Evolutionary conservation across 2,797 vertebrate genomes (phyloP).

Genomic region (Hybognathus amarus): DNA sequence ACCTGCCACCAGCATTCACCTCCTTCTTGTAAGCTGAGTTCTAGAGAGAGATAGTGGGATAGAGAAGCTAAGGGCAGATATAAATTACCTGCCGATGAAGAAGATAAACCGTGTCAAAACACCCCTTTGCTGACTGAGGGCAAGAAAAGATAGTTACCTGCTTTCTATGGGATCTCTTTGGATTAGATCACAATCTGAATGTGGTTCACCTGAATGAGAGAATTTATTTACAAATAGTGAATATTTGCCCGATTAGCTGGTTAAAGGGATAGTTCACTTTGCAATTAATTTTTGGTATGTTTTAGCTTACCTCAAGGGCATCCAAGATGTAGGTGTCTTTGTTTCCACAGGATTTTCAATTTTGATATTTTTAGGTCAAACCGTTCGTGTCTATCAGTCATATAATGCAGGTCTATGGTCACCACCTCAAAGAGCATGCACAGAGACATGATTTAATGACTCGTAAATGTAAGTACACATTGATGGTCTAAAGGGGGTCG

Average conservation of each 20-base stretch:
- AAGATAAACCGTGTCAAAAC: constrained; percentile 86
- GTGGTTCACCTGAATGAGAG: constrained; percentile 76
- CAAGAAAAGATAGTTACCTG: constrained; percentile 72
- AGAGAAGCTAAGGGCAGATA: constrained; percentile 79
- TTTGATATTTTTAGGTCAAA: no score
- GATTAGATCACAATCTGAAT: constrained; percentile 80
- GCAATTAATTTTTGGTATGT: no score
- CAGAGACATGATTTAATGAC: no score
- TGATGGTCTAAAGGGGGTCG: no score
- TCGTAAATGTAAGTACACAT: no score
- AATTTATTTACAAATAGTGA: constrained; percentile 65
- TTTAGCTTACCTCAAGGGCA: no score
- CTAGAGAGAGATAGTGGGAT: constrained; percentile 77
- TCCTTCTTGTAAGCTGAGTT: constrained; percentile 79
- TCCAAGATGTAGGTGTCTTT: no score
- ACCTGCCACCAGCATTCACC: constrained; percentile 79
- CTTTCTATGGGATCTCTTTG: constrained; percentile 76
- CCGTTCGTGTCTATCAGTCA: no score
- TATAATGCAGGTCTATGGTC: no score
- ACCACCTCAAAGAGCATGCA: no score
- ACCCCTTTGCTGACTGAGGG: constrained; percentile 72
- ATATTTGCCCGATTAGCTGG: constrained; percentile 56
- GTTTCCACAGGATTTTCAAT: no score
- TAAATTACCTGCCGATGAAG: constrained; percentile 83
- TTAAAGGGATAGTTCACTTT: no score